Evolutionary conservation across 1,140 invertebrate genomes (phyloP).

Genomic region (Tetraneura akinire): DNA sequence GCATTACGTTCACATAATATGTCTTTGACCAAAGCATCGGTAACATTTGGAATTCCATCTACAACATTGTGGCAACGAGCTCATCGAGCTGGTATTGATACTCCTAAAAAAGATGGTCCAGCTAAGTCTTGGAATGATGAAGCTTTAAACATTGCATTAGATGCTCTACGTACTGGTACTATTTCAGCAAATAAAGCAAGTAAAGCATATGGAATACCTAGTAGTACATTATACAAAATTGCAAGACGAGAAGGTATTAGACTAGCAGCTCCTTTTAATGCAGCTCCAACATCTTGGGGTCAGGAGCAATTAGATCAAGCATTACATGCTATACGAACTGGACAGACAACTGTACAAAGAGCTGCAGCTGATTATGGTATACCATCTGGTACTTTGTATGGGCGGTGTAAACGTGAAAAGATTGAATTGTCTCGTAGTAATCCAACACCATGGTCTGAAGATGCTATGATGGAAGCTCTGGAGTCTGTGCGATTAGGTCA

Average conservation of each 20-base stretch:
- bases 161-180: slow-evolving; percentile 76
- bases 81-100: slow-evolving; percentile 81
- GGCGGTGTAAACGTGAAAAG: slow-evolving; percentile 82
- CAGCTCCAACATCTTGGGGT: slow-evolving; percentile 85
- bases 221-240: slow-evolving; percentile 87
- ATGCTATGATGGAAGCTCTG: slow-evolving; percentile 84
- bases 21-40: slow-evolving; percentile 82
- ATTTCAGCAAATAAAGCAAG: slow-evolving; percentile 88
- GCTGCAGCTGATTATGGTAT: slow-evolving; percentile 83
- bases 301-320: slow-evolving; percentile 80
- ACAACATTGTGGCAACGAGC: slow-evolving; percentile 88
- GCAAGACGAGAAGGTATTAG: slow-evolving; percentile 84
- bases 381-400: slow-evolving; percentile 81
- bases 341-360: slow-evolving; percentile 81
- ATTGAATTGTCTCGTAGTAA: slow-evolving; percentile 83
- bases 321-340: slow-evolving; percentile 77
- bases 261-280: slow-evolving; percentile 83
- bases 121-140: slow-evolving; percentile 86
- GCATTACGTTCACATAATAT: slow-evolving; percentile 81
- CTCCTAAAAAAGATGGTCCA: slow-evolving; percentile 83
- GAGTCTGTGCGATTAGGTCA: slow-evolving; percentile 82
- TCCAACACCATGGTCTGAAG: slow-evolving; percentile 86
- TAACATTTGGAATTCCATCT: slow-evolving; percentile 83
- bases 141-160: slow-evolving; percentile 76
- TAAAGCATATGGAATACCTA: slow-evolving; percentile 87